Evolutionary conservation across 2,888 invertebrate genomes (phyloP).

Genomic region (Drosophila buzzatii): DNA sequence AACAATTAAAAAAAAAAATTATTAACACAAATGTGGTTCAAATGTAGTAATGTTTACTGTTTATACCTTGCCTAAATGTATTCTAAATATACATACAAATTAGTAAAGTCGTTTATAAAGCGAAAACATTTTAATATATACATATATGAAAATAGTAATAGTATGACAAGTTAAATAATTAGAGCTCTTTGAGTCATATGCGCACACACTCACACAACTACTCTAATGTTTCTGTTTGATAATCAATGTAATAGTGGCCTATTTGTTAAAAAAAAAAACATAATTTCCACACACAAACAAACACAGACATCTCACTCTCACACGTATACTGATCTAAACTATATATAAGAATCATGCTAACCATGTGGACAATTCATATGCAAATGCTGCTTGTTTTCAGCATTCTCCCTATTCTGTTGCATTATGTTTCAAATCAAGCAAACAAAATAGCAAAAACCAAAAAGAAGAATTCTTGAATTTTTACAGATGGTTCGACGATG

Average conservation of each 20-base stretch:
- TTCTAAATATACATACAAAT: constrained; percentile 53
- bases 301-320: neutral
- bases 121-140: constrained; percentile 29
- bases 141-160: constrained; percentile 27
- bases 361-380: constrained; percentile 44
- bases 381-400: constrained; percentile 34
- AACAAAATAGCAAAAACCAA: constrained; percentile 31
- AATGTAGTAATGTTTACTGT: constrained; percentile 63
- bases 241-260: constrained; percentile 29
- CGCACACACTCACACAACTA: constrained; percentile 20
- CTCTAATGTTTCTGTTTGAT: constrained; percentile 28
- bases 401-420: constrained; percentile 45
- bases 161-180: constrained; percentile 50
- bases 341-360: constrained; percentile 58
- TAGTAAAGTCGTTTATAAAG: constrained; percentile 39
- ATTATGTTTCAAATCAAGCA: constrained; percentile 40
- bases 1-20: constrained; percentile 22
- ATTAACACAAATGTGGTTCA: constrained; percentile 68
- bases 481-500: constrained; percentile 81
- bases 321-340: constrained; percentile 16
- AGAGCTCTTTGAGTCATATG: constrained; percentile 53
- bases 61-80: constrained; percentile 61
- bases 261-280: constrained; percentile 18
- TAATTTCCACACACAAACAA: neutral
- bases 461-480: constrained; percentile 73